Evolutionary conservation across 2,113 vertebrate species (phyloP), one percentile per base, ranked within the genome.

Genomic region (Pelecanus crispus): DNA sequence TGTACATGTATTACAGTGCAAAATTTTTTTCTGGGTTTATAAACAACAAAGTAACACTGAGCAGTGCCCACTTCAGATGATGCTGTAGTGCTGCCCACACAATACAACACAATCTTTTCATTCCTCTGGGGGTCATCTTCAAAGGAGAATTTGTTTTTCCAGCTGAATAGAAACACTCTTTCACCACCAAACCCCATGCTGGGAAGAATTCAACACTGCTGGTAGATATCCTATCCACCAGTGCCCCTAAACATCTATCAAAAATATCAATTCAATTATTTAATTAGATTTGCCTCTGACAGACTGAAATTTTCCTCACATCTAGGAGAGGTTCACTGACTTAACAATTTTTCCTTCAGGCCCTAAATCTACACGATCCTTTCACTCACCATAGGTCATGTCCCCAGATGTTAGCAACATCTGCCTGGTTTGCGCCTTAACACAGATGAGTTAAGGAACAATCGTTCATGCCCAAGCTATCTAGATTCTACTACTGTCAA

Each of bases 21-120:
- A 78, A 38, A 2, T 25, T 24, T 47, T 47, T 38, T 82, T 20
- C 66, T 50, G 38, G 19, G 22, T 95, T 91, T 90, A 81, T 80
- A 92, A 94, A 61, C 24, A 66, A 38, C 10, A 14, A 81, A 79
- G 25, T 62, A 80, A 59, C 2, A 16, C 42, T 44, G 63, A 80
- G 32, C 86, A 95, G 50, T 58, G 84, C 28, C 63, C 93, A 88
- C 89, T 95, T 81, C 89, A 94, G 88, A 88, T 78, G 66, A 95
- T 67, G 67, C 84, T 88, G 86, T 61, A 68, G 74, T 45, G 84
- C 58, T 95, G 70, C 83, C 49, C 70, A 93, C 56, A 82, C 15
- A 80, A 73, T 1, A 90, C 74, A 88, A 66, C 12, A 20, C 9
- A 55, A 63, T 44, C 26, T 31, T 62, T 90, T 77, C 26, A 88